Percentiles rank a stretch among this genome's conserved stretches.
phyloP scores from a whole-genome alignment of 2,797 vertebrate genomes.

The Notamacropus eugenii region DNA sequence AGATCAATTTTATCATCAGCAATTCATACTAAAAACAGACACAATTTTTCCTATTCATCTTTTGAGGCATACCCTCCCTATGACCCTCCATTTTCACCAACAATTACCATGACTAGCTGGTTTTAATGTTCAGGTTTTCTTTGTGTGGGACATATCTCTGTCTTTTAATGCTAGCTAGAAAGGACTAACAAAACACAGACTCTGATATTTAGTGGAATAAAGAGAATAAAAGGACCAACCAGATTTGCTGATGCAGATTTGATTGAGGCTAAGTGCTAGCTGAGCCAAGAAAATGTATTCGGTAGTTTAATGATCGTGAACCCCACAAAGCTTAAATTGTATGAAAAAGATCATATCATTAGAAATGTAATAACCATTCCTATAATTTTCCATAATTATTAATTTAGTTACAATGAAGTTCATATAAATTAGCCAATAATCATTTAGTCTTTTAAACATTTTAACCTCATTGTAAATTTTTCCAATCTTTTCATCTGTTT shows the following conservation, averaged over 20 bases:
- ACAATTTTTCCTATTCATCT: slow-evolving; percentile 16
- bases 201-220: slow-evolving; percentile 35
- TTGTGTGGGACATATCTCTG: not conserved
- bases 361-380: not conserved
- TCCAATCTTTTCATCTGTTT: slow-evolving; percentile 80
- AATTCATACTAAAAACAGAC: slow-evolving; percentile 42
- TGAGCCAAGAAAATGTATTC: slow-evolving; percentile 6
- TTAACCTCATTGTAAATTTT: slow-evolving; percentile 59
- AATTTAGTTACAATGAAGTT: slow-evolving; percentile 51
- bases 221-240: not conserved
- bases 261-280: slow-evolving; percentile 49
- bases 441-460: slow-evolving; percentile 59
- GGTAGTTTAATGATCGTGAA: slow-evolving; percentile 20
- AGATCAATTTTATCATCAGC: not conserved
- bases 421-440: slow-evolving; percentile 47
- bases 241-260: slow-evolving; percentile 26
- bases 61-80: not conserved
- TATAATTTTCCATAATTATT: not conserved
- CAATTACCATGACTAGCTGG: slow-evolving; percentile 24
- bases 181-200: slow-evolving; percentile 46
- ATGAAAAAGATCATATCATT: slow-evolving; percentile 25
- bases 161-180: slow-evolving; percentile 7
- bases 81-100: not conserved
- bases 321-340: slow-evolving; percentile 22
- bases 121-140: slow-evolving; percentile 30